Base-by-base conservation (phyloP, 1,140 invertebrate species). In the Riptortus pedestris region DNA sequence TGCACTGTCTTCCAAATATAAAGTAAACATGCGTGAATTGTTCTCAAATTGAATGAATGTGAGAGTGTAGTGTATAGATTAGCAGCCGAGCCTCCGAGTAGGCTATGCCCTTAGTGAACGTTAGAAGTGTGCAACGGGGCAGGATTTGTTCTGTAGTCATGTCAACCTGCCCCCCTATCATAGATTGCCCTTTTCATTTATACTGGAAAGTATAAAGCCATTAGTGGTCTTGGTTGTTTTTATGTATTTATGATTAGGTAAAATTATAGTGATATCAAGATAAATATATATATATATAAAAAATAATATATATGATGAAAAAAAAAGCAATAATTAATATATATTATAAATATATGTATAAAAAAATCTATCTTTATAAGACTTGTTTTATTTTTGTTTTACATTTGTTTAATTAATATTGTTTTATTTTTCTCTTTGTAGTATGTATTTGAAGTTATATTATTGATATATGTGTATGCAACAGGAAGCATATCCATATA, bases 321-420 rank as follows among this genome's bases (percentile, higher is more conserved):
- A 5, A 38, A 5, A 7, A 7, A 38, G 5, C 31, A 38, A 14
- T 7, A 38, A 38, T 38, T 38, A 55, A 55, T 55, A 26, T 55
- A 55, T 55, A 55, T 55, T 55, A 55, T 55, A 55, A 55, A 55
- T 24, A 55, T 55, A 55, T 55, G 51, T 55, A 55, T 55, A 55
- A 55, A 55, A 55, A 55, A 55, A 24, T 55, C 24, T 55, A 55
- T 55, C 51, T 55, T 55, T 55, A 55, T 55, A 55, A 55, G 51
- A 55, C 24, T 20, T 51, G 48, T 51, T 51, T 55, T 55, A 22
- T 52, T 22, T 52, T 52, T 52, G 18, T 52, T 26, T 55, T 38
- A 7, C 31, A 5, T 38, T 14, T 38, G 31, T 38, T 55, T 55
- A 55, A 24, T 55, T 55, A 55, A 24, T 24, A 55, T 24, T 26